Base-by-base conservation (phyloP, 1,140 invertebrate species). In the Ditylenchus dipsaci region DNA sequence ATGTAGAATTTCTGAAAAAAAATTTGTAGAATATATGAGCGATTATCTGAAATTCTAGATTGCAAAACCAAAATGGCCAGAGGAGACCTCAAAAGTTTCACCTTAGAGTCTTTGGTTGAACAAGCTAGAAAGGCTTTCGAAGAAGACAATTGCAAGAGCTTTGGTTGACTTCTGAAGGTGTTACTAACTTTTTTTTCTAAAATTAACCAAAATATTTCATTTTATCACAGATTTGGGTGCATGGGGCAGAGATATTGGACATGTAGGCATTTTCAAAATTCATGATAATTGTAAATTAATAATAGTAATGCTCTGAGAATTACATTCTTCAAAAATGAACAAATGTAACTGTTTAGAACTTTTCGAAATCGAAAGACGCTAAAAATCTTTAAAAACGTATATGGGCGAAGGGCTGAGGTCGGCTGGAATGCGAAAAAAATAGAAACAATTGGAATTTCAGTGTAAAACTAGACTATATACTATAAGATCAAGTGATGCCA, bases 61-160 rank as follows among this genome's bases (percentile, higher is more conserved):
- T 64, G 27, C 19, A 47, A 47, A 29, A 38, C 42, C 8, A 64
- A 47, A 11, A 21, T 47, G 85, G 95, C 95, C 0, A 84, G 95
- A 71, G 95, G 95, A 0, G 91, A 97, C 82, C 83, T 98, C 0
- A 93, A 91, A 0, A 96, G 93, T 83, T 98, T 97, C 85, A 88
- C 89, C 0, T 89, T 91, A 0, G 84, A 86, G 30, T 86, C 87
- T 63, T 86, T 88, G 65, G 84, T 88, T 1, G 83, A 83, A 27
- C 78, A 87, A 75, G 86, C 86, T 19, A 74, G 78, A 65, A 91
- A 93, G 84, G 91, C 92, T 0, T 96, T 88, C 78, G 68, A 84
- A 78, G 84, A 84, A 83, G 94, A 98, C 84, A 94, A 94, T 1
- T 93, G 96, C 1, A 89, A 66, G 95, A 98, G 84, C 88, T 98